Evolutionary conservation across 2,888 invertebrate species (phyloP).

Genomic region (Mesorhabditis spiculigera): DNA sequence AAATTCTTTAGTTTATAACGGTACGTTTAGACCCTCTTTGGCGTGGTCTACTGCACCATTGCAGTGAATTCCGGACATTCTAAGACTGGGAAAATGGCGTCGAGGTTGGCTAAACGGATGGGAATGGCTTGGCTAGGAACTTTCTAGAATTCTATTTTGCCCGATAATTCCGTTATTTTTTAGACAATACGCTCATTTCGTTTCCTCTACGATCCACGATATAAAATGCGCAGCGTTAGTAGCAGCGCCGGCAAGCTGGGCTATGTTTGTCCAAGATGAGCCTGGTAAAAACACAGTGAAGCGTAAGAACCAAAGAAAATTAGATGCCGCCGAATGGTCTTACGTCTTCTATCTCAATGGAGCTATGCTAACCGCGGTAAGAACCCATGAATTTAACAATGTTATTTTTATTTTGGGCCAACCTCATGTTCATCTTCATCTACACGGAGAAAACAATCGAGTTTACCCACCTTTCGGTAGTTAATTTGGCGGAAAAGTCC

Average conservation of each 20-base stretch:
- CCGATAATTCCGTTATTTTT: background rate
- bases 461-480: slow-evolving; percentile 37
- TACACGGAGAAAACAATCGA: slow-evolving; percentile 40
- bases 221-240: slow-evolving; percentile 50
- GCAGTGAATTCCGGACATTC: slow-evolving; percentile 52
- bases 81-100: slow-evolving; percentile 47
- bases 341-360: slow-evolving; percentile 34
- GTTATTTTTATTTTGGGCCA: slow-evolving; percentile 28
- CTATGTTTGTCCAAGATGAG: slow-evolving; percentile 38
- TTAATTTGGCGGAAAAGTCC: background rate
- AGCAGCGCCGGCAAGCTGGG: slow-evolving; percentile 44
- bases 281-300: background rate
- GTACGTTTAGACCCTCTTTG: slow-evolving; percentile 21
- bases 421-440: slow-evolving; percentile 33
- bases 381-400: too few species aligned
- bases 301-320: background rate
- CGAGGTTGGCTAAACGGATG: slow-evolving; percentile 25
- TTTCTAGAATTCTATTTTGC: too few species aligned
- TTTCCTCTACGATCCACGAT: slow-evolving; percentile 47
- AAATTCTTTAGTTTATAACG: too few species aligned
- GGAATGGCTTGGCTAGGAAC: background rate
- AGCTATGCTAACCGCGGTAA: slow-evolving; percentile 22
- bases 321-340: slow-evolving; percentile 19
- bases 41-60: slow-evolving; percentile 40
- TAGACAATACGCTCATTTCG: slow-evolving; percentile 45